Evolutionary conservation across 2,797 vertebrate species (phyloP).

Genomic region (Anomalospiza imberbis): DNA sequence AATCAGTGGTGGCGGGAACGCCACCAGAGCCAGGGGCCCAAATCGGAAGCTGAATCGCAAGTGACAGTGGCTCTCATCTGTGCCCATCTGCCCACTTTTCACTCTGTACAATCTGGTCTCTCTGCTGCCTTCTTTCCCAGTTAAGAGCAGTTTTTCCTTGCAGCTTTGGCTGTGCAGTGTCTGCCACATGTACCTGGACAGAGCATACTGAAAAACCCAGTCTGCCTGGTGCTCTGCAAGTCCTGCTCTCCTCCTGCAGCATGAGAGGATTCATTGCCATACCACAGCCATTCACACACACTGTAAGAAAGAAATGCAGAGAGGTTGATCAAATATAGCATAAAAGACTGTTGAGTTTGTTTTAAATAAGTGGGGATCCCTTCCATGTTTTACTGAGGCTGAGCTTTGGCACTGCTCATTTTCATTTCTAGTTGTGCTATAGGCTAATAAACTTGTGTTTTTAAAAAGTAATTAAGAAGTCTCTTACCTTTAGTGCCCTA

Average conservation of each 20-base stretch:
- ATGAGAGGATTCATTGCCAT: not conserved
- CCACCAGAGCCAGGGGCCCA: not conserved
- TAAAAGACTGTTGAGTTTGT: not conserved
- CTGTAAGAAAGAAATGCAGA: not conserved
- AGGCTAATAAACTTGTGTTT: not conserved
- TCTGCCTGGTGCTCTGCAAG: not conserved
- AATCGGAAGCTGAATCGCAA: not conserved
- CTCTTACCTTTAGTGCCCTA: not conserved
- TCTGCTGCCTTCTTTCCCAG: not conserved
- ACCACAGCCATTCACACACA: not conserved
- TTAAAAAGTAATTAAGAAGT: not conserved
- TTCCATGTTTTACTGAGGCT: not conserved
- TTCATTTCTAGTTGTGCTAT: not conserved
- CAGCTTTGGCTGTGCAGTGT: fast-evolving
- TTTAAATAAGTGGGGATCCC: not conserved
- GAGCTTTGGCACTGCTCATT: not conserved
- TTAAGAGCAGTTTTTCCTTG: not conserved
- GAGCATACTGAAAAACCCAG: not conserved
- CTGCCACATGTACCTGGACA: not conserved
- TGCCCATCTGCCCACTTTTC: fast-evolving
- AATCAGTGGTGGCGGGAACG: not conserved
- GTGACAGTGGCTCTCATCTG: not conserved
- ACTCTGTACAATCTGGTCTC: fast-evolving
- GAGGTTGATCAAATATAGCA: not conserved
- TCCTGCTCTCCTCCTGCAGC: not conserved